These are phyloP conservation scores for Macropis europaea DNA, from an alignment of 2,888 invertebrate genomes.

Conservation along the genomic window DNA sequence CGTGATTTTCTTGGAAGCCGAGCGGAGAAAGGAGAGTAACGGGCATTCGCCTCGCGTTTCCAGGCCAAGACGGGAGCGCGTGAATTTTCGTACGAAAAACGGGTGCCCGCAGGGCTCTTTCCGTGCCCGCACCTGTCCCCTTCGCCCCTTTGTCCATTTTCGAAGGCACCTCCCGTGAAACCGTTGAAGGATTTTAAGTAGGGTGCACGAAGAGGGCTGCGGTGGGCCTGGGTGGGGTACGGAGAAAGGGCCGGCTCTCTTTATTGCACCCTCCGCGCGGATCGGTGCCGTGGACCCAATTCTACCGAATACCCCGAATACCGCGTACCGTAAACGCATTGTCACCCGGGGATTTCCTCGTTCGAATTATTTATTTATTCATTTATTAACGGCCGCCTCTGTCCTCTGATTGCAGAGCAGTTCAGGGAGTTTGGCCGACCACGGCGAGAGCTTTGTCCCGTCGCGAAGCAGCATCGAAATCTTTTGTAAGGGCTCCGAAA, in stretches of 20 bases:
- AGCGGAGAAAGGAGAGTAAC: constrained; percentile 39
- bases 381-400: no score
- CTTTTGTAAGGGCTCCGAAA: no score
- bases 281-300: constrained; percentile 20
- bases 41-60: constrained; percentile 36
- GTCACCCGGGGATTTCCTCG: constrained; percentile 33
- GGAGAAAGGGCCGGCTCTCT: constrained; percentile 26
- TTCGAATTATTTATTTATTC: no score
- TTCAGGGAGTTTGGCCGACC: no score
- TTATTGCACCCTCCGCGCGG: constrained; percentile 37
- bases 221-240: background rate
- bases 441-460: no score
- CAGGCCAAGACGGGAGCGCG: constrained; percentile 28
- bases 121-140: background rate
- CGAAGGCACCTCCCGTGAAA: constrained; percentile 41
- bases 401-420: no score
- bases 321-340: constrained; percentile 23
- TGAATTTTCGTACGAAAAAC: constrained; percentile 47
- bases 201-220: constrained; percentile 33
- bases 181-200: constrained; percentile 46
- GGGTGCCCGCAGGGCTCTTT: constrained; percentile 27
- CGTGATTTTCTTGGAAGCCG: constrained; percentile 20
- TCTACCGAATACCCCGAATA: constrained; percentile 9
- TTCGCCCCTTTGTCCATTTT: constrained; percentile 39
- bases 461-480: no score